A percentile compares a stretch with the other conserved stretches of the same genome.
Evolutionary conservation across 2,797 vertebrate species (phyloP).

Genomic region (Chelon auratus): DNA sequence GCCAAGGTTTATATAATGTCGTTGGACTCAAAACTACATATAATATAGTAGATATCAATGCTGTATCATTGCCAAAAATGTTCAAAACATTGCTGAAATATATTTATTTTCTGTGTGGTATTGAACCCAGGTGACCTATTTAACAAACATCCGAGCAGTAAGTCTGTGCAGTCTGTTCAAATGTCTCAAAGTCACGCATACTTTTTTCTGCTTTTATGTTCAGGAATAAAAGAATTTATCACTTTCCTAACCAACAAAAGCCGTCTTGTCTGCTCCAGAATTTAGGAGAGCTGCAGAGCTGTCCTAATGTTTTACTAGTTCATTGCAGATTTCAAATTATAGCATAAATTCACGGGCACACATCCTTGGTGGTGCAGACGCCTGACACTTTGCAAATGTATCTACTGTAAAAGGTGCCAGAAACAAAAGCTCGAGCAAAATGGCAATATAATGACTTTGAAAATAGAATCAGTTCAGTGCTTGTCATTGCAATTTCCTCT

Average conservation of each 20-base stretch:
- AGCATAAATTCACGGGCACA: slow-evolving; percentile 2
- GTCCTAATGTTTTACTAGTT: slow-evolving; percentile 39
- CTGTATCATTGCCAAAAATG: not conserved
- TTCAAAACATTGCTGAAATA: not conserved
- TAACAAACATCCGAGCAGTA: slow-evolving; percentile 4
- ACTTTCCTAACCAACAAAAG: not conserved
- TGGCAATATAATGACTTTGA: slow-evolving; percentile 50
- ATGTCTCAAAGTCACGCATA: not conserved
- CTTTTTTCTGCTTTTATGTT: slow-evolving; percentile 7
- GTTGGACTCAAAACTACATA: not conserved
- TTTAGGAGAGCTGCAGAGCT: slow-evolving; percentile 20
- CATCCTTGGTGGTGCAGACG: slow-evolving; percentile 9
- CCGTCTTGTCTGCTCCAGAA: slow-evolving; percentile 1
- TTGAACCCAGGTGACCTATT: slow-evolving; percentile 8
- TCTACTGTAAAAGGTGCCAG: slow-evolving; percentile 34
- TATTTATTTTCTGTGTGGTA: slow-evolving; percentile 6
- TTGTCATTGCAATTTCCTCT: slow-evolving; percentile 41
- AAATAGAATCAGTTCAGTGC: slow-evolving; percentile 31
- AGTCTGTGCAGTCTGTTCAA: slow-evolving; percentile 21
- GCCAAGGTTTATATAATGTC: not conserved
- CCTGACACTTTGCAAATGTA: slow-evolving; percentile 12
- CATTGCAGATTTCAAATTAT: slow-evolving; percentile 36
- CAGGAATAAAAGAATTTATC: slow-evolving; percentile 18
- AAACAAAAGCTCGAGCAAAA: slow-evolving; percentile 41
- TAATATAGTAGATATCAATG: not conserved